Conservation (phyloP, 2,113 vertebrate genomes). For the Carassius auratus region DNA sequence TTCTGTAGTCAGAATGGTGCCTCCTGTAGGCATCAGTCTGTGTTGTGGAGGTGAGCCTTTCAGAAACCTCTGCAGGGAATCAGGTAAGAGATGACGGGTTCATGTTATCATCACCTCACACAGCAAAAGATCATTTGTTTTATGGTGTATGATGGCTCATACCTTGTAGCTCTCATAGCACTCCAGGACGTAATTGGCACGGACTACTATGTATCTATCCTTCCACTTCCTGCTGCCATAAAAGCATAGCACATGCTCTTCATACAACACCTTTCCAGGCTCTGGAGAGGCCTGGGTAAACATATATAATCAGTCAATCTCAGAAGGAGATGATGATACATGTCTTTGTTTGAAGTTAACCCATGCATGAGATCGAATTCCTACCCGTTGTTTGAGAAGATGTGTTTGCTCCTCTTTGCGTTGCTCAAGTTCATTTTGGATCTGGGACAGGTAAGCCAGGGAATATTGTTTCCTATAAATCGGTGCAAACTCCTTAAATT, state of each 20-base stretch:
- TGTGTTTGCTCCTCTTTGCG: conserved; percentile 74
- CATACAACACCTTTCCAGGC: conserved; percentile 75
- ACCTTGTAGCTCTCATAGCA: conserved; percentile 88
- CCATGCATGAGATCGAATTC: too few relatives aligned
- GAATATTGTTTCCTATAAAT: conserved; percentile 85
- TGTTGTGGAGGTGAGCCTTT: conserved; percentile 78
- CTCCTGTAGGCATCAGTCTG: conserved; percentile 84
- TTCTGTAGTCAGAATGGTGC: conserved; percentile 83
- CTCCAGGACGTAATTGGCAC: conserved; percentile 84
- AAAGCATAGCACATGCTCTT: conserved; percentile 77
- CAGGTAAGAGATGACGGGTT: neutral
- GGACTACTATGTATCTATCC: conserved; percentile 84
- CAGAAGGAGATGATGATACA: neutral
- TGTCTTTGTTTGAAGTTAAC: neutral
- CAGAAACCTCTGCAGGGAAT: conserved; percentile 72
- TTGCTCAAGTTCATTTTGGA: conserved; percentile 84
- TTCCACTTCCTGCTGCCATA: conserved; percentile 89
- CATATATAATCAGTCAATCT: neutral
- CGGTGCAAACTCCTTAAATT: conserved; percentile 81
- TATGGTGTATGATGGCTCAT: conserved; percentile 33
- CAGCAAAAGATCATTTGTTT: neutral
- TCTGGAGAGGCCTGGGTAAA: conserved; percentile 68
- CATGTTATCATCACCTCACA: too few relatives aligned
- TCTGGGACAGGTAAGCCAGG: conserved; percentile 79
- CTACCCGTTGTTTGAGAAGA: conserved; percentile 85